Base-by-base conservation (phyloP, 2,113 vertebrate genomes). In the Hypomesus transpacificus region DNA sequence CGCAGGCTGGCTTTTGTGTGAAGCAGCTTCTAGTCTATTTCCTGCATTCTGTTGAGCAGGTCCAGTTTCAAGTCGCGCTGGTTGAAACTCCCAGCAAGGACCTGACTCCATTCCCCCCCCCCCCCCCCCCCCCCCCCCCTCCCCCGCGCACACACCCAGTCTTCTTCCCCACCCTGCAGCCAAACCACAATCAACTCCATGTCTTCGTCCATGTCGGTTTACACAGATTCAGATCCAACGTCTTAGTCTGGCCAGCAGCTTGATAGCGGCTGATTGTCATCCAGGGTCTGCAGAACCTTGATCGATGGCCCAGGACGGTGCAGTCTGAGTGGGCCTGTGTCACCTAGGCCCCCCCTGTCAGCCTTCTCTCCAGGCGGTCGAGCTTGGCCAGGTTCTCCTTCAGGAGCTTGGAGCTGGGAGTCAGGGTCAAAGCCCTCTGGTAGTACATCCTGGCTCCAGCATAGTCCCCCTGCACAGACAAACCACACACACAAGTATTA, bases 331-430 rank as follows among this genome's bases (percentile, higher is more conserved):
- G 5, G 21, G 20, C 56, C 54, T 52, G 11, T 17, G 2, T 7
- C 17, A 39, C 52, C 73, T 84, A 84, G 0, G 86, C 60, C 74
- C 78, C 84, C 88, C 91, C 64, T 88, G 94, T 80, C 54, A 94
- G 88, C 63, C 92, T 92, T 82, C 92, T 95, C 87, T 99, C 95
- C 60, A 99, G 87, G 59, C 97, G 93, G 83, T 99, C 94, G 85
- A 99, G 77, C 71, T 99, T 99, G 76, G 95, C 94, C 46, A 99
- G 87, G 75, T 99, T 99, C 79, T 99, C 97, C 86, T 94, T 95
- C 67, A 99, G 91, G 63, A 98, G 88, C 82, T 92, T 95, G 88
- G 95, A 98, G 69, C 94, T 91, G 6, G 97, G 96, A 60, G 92
- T 95, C 57, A 99, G 91, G 56, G 89, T 89, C 63, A 98, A 88